phyloP scores from a whole-genome alignment of 2,797 vertebrate genomes.

The Platalea minor region DNA sequence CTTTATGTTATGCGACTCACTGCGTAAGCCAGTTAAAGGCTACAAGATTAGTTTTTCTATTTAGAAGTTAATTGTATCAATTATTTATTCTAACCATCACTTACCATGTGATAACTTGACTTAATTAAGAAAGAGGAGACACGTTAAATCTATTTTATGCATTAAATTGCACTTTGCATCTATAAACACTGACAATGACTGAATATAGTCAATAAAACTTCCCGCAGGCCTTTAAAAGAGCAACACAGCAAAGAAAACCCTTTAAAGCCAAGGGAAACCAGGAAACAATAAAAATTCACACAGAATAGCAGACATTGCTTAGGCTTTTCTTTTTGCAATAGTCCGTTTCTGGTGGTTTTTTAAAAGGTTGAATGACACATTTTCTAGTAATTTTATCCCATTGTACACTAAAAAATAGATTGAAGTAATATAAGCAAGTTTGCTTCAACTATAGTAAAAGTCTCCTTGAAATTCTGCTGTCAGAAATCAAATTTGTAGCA shows the following conservation, averaged over 20 bases:
- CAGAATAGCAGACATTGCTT: not conserved
- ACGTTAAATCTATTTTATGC: not conserved
- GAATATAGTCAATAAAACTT: not conserved
- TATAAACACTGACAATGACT: not conserved
- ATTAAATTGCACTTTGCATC: not conserved
- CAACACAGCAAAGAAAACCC: not conserved
- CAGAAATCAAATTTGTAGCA: not conserved
- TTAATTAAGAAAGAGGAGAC: not conserved
- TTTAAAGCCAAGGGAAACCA: not conserved
- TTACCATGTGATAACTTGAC: not conserved
- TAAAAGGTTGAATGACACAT: not conserved
- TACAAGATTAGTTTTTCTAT: not conserved
- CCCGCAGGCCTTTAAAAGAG: not conserved
- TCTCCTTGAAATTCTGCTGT: not conserved
- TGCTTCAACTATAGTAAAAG: not conserved
- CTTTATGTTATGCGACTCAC: fast-evolving
- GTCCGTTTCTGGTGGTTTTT: not conserved
- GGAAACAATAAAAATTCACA: not conserved
- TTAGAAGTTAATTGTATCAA: not conserved
- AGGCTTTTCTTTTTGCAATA: not conserved
- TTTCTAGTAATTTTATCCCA: not conserved
- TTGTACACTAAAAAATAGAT: not conserved
- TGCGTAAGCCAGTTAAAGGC: not conserved
- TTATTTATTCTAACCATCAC: not conserved
- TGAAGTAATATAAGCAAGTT: not conserved